Conservation (phyloP, 2,113 vertebrate species). For the Nycticryphes semicollaris region DNA sequence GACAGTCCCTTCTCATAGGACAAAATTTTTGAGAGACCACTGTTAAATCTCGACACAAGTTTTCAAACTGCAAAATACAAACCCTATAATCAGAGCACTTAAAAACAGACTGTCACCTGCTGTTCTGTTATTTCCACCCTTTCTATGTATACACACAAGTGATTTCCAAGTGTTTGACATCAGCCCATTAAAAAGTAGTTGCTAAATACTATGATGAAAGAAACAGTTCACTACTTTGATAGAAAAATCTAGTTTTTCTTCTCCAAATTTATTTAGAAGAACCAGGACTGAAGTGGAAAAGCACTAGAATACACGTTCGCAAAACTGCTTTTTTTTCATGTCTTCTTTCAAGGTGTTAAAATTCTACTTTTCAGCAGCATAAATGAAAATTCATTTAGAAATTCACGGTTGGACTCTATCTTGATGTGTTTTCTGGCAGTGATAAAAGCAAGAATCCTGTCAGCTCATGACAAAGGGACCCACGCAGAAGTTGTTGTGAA, state of each 20-base stretch:
- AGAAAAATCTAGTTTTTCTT: neutral
- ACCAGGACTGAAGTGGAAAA: neutral
- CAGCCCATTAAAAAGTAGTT: neutral
- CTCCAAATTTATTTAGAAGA: neutral
- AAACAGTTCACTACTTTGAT: neutral
- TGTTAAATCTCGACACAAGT: neutral
- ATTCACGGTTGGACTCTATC: neutral
- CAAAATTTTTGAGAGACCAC: neutral
- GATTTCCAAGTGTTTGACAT: neutral
- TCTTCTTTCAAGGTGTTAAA: neutral
- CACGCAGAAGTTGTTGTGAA: constrained; percentile 88
- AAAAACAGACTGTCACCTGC: neutral
- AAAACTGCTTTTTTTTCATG: neutral
- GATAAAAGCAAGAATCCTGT: constrained; percentile 87
- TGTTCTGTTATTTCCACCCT: neutral
- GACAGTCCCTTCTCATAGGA: neutral
- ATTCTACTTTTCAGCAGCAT: neutral
- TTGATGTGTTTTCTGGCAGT: constrained; percentile 64
- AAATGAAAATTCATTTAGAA: neutral
- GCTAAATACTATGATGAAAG: neutral
- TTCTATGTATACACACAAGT: neutral
- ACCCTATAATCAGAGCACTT: neutral
- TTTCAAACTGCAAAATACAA: neutral
- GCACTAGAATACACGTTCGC: neutral
- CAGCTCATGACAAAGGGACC: constrained; percentile 90